Base-by-base conservation (phyloP, 2,888 invertebrate species). In the Pachymerium ferrugineum region DNA sequence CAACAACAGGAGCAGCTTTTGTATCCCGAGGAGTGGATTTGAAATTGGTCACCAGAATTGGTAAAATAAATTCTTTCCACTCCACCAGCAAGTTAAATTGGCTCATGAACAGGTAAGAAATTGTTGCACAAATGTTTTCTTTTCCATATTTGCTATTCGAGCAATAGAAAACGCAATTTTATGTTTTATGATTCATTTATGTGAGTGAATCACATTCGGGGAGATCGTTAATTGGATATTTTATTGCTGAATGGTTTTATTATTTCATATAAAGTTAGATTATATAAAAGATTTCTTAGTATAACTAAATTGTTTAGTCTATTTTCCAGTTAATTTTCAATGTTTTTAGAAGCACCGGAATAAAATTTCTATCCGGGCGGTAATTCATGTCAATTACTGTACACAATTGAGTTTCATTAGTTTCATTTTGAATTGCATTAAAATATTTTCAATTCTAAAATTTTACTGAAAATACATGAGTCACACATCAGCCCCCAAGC, bases 21-120 rank as follows among this genome's bases (percentile, higher is more conserved):
- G 42, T 42, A 42, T 42, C 42, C 42, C 14, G 42, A 42, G 42
- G 42, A 42, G 42, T 42, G 14, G 42, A 42, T 42, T 42, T 42
- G 42, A 42, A 42, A 42, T 42, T 42, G 42, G 42, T 42, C 42
- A 42, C 42, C n/a, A 42, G 42, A 42, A 42, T 42, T 42, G 42
- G 42, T 14, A 42, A 42, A 42, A 42, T 42, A 42, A 42, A 42
- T 42, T 42, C 42, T 42, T 42, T 42, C 42, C 42, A 42, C 42
- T 10, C 42, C 42, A 42, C 42, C 16, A 42, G 6, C 42, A 42
- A 42, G n/a, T 42, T 42, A 42, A 42, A 42, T 42, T 42, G 42
- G 16, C 42, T 42, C 42, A 16, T 16, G 42, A 42, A 42, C 42
- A 42, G 42, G 42, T 42, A 42, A 42, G 42, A 42, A 42, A n/a